Conservation (phyloP, 2,113 vertebrate species). For the Bubo blakistoni region DNA sequence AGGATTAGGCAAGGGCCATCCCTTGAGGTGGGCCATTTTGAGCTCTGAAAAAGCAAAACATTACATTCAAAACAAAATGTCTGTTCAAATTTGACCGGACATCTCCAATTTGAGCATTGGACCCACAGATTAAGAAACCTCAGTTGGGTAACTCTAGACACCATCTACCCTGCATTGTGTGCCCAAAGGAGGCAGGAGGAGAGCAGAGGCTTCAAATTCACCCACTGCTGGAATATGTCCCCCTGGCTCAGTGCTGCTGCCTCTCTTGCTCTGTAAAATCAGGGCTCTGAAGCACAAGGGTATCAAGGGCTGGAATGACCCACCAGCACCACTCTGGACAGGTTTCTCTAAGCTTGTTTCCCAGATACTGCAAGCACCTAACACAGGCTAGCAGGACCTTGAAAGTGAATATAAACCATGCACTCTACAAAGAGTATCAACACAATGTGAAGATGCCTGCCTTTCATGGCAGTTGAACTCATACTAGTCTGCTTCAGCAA, state of each 20-base stretch:
- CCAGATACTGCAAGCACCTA: background rate
- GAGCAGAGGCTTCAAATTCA: background rate
- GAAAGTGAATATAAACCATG: background rate
- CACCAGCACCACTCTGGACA: background rate
- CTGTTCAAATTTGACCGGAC: fast-evolving
- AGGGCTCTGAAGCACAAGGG: background rate
- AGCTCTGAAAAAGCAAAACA: background rate
- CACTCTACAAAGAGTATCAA: background rate
- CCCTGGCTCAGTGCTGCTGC: background rate
- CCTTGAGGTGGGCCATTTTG: background rate
- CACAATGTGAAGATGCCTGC: fast-evolving
- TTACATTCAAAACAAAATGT: background rate
- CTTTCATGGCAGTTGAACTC: background rate
- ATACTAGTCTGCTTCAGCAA: background rate
- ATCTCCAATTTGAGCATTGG: fast-evolving
- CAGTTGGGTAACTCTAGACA: background rate
- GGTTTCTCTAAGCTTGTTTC: background rate
- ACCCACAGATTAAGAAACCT: background rate
- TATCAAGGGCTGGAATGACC: background rate
- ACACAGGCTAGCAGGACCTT: fast-evolving
- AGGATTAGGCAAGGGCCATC: background rate
- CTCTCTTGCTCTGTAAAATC: background rate
- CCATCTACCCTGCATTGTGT: background rate
- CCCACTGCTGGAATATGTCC: background rate
- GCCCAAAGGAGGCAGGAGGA: background rate